Evolutionary conservation across 2,797 vertebrate genomes (phyloP).

Genomic region (Poecilia gillii): DNA sequence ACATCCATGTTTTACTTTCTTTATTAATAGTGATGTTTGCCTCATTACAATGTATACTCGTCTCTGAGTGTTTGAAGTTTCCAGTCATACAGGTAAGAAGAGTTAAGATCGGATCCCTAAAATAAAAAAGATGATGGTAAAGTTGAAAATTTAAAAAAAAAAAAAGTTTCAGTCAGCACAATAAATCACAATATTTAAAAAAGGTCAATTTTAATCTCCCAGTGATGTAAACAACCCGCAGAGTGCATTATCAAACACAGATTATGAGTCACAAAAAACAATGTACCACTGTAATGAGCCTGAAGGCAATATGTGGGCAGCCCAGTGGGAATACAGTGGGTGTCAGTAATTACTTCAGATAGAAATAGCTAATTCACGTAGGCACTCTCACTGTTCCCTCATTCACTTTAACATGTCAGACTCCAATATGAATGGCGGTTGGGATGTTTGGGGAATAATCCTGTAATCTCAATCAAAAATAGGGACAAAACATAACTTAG

Average conservation of each 20-base stretch:
- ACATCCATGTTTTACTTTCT: background rate
- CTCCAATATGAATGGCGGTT: conserved; percentile 4
- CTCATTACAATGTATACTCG: background rate
- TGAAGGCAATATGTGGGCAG: conserved; percentile 56
- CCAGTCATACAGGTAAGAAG: background rate
- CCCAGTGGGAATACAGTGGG: conserved; percentile 56
- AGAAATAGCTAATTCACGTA: conserved; percentile 43
- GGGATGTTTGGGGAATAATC: background rate
- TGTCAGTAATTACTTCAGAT: conserved; percentile 58
- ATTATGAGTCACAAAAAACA: conserved; percentile 44
- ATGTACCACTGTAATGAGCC: conserved; percentile 34
- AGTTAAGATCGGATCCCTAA: background rate
- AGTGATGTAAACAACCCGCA: conserved; percentile 34
- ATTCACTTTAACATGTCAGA: conserved; percentile 1
- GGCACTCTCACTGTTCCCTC: conserved; percentile 23
- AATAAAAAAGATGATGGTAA: background rate
- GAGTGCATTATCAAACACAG: conserved; percentile 35
- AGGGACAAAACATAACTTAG: conserved; percentile 1
- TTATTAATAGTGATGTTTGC: background rate
- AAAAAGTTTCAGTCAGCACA: background rate
- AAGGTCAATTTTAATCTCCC: conserved; percentile 11
- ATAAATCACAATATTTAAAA: background rate
- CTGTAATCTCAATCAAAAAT: background rate
- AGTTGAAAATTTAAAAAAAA: background rate
- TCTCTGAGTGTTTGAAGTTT: background rate